Conservation (phyloP, 2,888 invertebrate genomes). For the Cantharis flavilabris region DNA sequence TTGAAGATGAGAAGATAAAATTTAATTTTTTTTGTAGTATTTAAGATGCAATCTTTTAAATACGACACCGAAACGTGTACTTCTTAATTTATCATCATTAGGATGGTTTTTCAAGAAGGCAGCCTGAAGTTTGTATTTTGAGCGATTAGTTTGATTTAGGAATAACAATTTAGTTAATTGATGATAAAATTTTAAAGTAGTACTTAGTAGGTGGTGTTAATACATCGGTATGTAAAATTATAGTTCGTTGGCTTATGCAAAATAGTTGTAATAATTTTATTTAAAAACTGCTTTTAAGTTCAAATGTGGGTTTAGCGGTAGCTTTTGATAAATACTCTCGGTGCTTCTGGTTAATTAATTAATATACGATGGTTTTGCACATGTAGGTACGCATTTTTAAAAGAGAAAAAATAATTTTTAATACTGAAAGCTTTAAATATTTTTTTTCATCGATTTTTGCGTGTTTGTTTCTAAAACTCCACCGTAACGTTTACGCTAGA, state of each 20-base stretch:
- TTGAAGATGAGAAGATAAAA: background rate
- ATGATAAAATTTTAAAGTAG: background rate
- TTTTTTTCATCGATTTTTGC: background rate
- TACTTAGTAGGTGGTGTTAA: background rate
- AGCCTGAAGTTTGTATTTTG: background rate
- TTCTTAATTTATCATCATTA: background rate
- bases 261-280: background rate
- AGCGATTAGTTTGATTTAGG: background rate
- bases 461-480: background rate
- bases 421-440: background rate
- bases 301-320: background rate
- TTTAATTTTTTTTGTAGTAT: background rate
- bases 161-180: background rate
- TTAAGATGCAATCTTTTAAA: background rate
- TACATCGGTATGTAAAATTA: background rate
- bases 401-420: background rate
- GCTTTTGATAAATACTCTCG: background rate
- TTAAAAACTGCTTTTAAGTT: background rate
- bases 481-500: slow-evolving; percentile 10
- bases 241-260: background rate
- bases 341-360: background rate
- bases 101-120: background rate
- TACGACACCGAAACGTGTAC: background rate
- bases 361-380: background rate
- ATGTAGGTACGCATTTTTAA: background rate